These are phyloP conservation scores for Agonopterix heracliana DNA, from an alignment of 2,888 invertebrate species.

Conservation along the genomic window DNA sequence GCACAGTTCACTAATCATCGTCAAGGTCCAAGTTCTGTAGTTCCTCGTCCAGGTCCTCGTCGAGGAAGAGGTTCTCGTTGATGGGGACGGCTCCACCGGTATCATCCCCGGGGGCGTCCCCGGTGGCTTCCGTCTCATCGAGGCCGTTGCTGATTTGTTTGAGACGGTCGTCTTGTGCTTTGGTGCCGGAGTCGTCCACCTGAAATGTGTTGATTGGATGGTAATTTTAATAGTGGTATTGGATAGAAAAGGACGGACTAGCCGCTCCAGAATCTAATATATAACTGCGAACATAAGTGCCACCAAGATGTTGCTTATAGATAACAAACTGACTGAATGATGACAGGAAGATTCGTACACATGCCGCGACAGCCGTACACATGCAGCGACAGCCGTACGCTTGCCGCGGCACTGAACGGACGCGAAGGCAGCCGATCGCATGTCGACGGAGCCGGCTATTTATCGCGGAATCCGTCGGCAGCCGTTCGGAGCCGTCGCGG, in stretches of 20 bases:
- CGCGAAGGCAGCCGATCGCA: too few species aligned
- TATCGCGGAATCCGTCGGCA: too few species aligned
- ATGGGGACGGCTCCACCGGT: constrained; percentile 83
- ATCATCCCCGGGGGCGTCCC: constrained; percentile 52
- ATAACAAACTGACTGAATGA: too few species aligned
- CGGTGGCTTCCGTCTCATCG: constrained; percentile 19
- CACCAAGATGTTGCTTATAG: too few species aligned
- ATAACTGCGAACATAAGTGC: too few species aligned
- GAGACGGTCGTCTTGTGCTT: constrained; percentile 81
- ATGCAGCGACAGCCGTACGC: too few species aligned
- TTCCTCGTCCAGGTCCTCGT: constrained; percentile 91
- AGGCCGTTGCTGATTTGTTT: constrained; percentile 57
- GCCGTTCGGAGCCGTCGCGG: too few species aligned
- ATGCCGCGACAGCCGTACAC: too few species aligned
- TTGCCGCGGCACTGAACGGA: too few species aligned
- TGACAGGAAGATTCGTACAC: too few species aligned
- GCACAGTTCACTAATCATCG: constrained; percentile 65
- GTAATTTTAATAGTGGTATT: neutral
- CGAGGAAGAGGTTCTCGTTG: constrained; percentile 94
- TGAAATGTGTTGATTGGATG: constrained; percentile 24
- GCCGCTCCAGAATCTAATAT: too few species aligned
- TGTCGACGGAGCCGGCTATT: too few species aligned
- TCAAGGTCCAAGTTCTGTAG: constrained; percentile 86
- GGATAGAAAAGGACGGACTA: neutral
- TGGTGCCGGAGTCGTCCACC: constrained; percentile 85